Evolutionary conservation across 2,113 vertebrate genomes (phyloP), one percentile per base, ranked within the genome.

Genomic region (Python bivittatus): DNA sequence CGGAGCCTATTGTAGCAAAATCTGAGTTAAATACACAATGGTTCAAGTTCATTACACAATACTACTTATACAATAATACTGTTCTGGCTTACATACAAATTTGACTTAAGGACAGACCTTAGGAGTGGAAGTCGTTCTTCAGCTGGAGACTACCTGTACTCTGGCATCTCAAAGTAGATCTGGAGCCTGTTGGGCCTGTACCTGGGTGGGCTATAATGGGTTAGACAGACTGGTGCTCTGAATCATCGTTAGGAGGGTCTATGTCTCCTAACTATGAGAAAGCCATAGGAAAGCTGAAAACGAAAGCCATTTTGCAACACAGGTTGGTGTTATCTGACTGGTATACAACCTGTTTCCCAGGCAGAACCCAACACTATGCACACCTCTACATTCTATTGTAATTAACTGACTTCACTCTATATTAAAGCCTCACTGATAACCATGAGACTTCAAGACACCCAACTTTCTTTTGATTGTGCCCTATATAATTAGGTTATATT

Each of bases 401-500:
- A 57, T 58, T 38, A 79, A 83, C 68, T 38, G 54, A 84, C 17
- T n/a, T 92, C 29, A 64, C 5, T 89, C n/a, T 56, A 61, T 52
- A 64, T 88, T 68, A 15, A 27, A 89, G 33, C 25, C 57, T 29
- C 44, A 44, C 25, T 84, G 88, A 88, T 92, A 88, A 92, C 38
- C 38, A 33, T 12, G n/a, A 25, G 9, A 52, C 56, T 64, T 27
- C 38, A 83, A 11, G 13, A 2, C 44, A 38, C n/a, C 57, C 44
- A 85, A 44, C 44, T 38, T 89, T 89, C 56, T 89, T 58, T 85
- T 15, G 64, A 89, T 85, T 89, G 38, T 68, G 13, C 57, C 6
- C 27, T 44, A 29, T 72, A 53, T 57, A 87, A 92, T 92, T 92
- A 54, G 54, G 57, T 42, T 53, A 85, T 61, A 54, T 89, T 92